Percentiles rank a stretch among this genome's conserved stretches.
These are phyloP conservation scores for Ochropleura leucogaster DNA, from an alignment of 2,888 invertebrate genomes.

Conservation along the genomic window DNA sequence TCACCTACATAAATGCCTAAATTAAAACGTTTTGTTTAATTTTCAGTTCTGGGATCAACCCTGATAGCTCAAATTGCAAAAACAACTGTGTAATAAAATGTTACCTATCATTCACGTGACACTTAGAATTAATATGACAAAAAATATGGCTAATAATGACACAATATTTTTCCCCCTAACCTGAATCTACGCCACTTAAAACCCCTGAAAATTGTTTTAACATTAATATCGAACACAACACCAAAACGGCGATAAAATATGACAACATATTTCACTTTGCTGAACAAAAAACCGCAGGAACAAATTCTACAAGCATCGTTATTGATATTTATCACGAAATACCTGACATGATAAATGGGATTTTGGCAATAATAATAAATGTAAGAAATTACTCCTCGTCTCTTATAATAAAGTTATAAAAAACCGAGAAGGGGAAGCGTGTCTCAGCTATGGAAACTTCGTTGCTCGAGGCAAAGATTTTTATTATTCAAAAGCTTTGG, in stretches of 20 bases:
- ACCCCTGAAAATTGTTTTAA: conserved; percentile 49
- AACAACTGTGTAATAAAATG: background rate
- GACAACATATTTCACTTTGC: conserved; percentile 65
- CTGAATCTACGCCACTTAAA: conserved; percentile 12
- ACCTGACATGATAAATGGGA: conserved; percentile 69
- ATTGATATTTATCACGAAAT: conserved; percentile 71
- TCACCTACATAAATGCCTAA: background rate
- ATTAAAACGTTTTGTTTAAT: background rate
- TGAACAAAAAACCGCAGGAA: conserved; percentile 61
- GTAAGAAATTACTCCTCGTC: conserved; percentile 73
- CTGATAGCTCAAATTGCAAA: background rate
- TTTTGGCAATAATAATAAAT: conserved; percentile 76
- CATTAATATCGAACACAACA: conserved; percentile 58
- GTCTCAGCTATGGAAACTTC: conserved; percentile 61
- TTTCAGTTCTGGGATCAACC: background rate
- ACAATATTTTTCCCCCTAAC: conserved; percentile 6
- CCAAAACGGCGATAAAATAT: conserved; percentile 62
- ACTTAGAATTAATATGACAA: background rate
- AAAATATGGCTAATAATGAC: conserved; percentile 6
- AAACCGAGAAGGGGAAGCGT: conserved; percentile 64
- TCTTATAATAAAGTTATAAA: conserved; percentile 72
- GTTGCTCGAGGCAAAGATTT: conserved; percentile 73
- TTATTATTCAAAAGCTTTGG: conserved; percentile 88
- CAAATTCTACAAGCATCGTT: conserved; percentile 65
- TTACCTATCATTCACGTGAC: background rate